Percentiles rank a stretch among this genome's conserved stretches.
phyloP scores from a whole-genome alignment of 2,797 vertebrate species.

The Neoniphon sammara region DNA sequence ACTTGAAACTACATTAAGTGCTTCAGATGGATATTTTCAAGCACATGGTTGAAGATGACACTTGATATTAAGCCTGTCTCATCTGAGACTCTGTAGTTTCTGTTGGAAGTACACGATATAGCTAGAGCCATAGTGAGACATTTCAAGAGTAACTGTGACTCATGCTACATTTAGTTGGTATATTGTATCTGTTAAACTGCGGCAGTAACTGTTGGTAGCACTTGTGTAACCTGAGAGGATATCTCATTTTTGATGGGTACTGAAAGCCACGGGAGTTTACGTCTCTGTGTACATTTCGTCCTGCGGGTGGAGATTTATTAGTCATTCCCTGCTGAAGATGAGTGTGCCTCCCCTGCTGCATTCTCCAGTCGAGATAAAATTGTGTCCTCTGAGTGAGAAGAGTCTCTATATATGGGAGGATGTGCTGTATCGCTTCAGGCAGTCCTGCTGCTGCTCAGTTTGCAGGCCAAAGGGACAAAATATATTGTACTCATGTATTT shows the following conservation, averaged over 20 bases:
- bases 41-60: no score
- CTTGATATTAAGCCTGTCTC: no score
- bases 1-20: no score
- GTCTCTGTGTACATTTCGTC: slow-evolving; percentile 5
- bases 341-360: slow-evolving; percentile 12
- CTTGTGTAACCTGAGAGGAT: slow-evolving; percentile 6
- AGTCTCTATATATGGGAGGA: slow-evolving; percentile 9
- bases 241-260: neutral
- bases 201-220: neutral
- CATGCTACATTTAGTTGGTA: neutral
- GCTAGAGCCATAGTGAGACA: no score
- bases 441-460: slow-evolving; percentile 5
- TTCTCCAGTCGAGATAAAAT: slow-evolving; percentile 8
- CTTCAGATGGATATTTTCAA: no score
- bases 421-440: slow-evolving; percentile 6
- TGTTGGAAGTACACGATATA: neutral
- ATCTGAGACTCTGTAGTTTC: neutral
- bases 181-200: neutral
- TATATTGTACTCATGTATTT: neutral
- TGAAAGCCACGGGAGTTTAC: slow-evolving; percentile 9
- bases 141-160: no score
- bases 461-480: slow-evolving; percentile 3
- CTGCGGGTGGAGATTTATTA: slow-evolving; percentile 34
- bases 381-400: slow-evolving; percentile 27
- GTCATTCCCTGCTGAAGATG: slow-evolving; percentile 28